Percentiles rank a stretch among this genome's conserved stretches.
Conservation (phyloP, 1,140 invertebrate genomes). For the Trinorchestia longiramus region DNA sequence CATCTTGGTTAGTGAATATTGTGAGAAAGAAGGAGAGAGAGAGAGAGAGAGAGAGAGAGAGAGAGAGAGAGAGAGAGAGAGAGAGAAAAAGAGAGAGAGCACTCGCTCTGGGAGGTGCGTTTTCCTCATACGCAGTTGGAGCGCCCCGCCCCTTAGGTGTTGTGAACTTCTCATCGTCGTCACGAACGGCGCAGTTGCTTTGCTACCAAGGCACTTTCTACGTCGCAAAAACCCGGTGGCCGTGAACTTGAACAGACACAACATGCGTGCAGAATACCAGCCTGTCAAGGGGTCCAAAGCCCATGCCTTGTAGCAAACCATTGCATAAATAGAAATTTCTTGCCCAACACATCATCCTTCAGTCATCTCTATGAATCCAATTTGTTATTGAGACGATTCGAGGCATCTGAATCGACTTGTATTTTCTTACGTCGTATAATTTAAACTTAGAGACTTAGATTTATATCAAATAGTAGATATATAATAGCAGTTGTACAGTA, state of each 20-base stretch:
- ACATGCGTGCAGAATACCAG: neutral
- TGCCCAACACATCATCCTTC: neutral
- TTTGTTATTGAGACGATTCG: neutral
- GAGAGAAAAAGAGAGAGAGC: too few relatives aligned
- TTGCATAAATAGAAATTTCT: neutral
- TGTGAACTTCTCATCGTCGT: neutral
- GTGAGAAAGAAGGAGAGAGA: too few relatives aligned
- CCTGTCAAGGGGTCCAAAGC: neutral
- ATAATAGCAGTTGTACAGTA: neutral
- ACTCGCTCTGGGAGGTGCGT: neutral
- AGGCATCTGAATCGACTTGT: neutral
- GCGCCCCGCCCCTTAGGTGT: neutral
- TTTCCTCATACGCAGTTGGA: neutral
- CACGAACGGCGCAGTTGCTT: neutral
- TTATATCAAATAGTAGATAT: neutral
- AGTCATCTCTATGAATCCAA: neutral
- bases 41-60: neutral
- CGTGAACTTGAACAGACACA: constrained; percentile 37
- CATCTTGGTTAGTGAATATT: too few relatives aligned
- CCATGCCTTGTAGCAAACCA: neutral
- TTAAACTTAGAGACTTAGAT: neutral
- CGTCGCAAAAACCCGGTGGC: constrained; percentile 13
- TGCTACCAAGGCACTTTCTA: constrained; percentile 33
- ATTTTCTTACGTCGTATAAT: neutral
- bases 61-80: neutral